Conservation (phyloP, 2,113 vertebrate species). For the Pygoscelis adeliae region DNA sequence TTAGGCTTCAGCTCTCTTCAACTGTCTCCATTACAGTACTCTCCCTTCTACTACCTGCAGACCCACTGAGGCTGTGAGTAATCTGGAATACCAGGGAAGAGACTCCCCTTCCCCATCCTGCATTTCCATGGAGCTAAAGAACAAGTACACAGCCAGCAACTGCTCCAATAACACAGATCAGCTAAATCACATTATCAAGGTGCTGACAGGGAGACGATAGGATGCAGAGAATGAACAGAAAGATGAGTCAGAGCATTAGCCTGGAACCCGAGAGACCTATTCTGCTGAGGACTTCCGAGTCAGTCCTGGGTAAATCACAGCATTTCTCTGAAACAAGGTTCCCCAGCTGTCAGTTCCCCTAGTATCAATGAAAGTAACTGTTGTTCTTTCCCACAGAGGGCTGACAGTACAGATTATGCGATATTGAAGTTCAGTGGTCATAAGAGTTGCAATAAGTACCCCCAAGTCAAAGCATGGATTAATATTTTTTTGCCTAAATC, state of each 20-base stretch:
- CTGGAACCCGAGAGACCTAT: not conserved
- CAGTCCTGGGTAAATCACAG: not conserved
- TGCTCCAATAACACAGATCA: not conserved
- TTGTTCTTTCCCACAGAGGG: not conserved
- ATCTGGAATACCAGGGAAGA: not conserved
- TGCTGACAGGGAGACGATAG: not conserved
- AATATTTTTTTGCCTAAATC: not conserved
- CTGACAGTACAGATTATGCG: not conserved
- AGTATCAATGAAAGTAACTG: not conserved
- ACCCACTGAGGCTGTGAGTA: not conserved
- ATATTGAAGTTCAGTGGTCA: not conserved
- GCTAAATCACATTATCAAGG: not conserved
- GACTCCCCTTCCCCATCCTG: not conserved
- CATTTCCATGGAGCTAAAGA: not conserved
- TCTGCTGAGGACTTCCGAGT: not conserved
- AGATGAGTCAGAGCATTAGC: not conserved
- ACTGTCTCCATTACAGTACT: not conserved
- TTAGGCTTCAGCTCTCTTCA: not conserved
- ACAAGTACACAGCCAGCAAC: not conserved
- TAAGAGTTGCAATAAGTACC: not conserved
- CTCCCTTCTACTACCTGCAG: not conserved
- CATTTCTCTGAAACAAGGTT: not conserved
- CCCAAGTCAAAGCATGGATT: not conserved
- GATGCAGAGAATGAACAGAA: not conserved
- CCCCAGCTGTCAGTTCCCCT: not conserved